Conservation (phyloP, 64 coral and sea anemone genomes). For the Montipora capricornis region DNA sequence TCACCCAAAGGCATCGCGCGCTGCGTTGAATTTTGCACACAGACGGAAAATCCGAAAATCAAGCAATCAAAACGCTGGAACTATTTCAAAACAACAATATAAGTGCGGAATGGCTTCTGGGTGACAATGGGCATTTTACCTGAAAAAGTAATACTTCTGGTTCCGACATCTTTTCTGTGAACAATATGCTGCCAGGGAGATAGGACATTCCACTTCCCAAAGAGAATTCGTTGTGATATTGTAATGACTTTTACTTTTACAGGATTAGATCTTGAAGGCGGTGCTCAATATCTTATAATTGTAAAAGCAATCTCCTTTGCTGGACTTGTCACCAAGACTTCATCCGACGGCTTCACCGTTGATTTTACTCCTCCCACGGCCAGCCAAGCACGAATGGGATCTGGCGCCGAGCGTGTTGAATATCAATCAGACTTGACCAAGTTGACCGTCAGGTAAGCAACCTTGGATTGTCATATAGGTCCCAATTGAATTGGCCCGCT, state of each 20-base stretch:
- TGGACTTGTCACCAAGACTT: slow-evolving; percentile 57
- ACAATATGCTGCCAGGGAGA: neutral
- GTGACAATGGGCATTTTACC: too few species aligned
- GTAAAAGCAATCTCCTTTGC: slow-evolving; percentile 75
- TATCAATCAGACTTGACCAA: slow-evolving; percentile 35
- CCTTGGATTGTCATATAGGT: too few species aligned
- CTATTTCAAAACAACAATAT: too few species aligned
- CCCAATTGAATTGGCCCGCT: too few species aligned
- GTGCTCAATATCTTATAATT: slow-evolving; percentile 61
- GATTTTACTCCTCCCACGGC: slow-evolving; percentile 78
- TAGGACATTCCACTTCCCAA: neutral
- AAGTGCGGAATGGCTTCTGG: too few species aligned
- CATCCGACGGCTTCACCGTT: slow-evolving; percentile 84
- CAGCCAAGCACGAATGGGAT: slow-evolving; percentile 27
- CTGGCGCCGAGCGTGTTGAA: slow-evolving; percentile 10
- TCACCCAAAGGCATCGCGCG: too few species aligned
- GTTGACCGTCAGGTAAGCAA: slow-evolving; percentile 28
- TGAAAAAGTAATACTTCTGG: too few species aligned
- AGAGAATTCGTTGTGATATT: too few species aligned
- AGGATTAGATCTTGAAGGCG: slow-evolving; percentile 74
- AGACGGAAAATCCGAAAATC: too few species aligned
- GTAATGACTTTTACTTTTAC: neutral
- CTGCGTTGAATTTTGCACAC: too few species aligned
- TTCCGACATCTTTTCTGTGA: too few species aligned
- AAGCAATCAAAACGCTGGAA: too few species aligned